These are phyloP conservation scores for Spondyliosoma cantharus DNA, from an alignment of 2,797 vertebrate genomes.

Conservation along the genomic window DNA sequence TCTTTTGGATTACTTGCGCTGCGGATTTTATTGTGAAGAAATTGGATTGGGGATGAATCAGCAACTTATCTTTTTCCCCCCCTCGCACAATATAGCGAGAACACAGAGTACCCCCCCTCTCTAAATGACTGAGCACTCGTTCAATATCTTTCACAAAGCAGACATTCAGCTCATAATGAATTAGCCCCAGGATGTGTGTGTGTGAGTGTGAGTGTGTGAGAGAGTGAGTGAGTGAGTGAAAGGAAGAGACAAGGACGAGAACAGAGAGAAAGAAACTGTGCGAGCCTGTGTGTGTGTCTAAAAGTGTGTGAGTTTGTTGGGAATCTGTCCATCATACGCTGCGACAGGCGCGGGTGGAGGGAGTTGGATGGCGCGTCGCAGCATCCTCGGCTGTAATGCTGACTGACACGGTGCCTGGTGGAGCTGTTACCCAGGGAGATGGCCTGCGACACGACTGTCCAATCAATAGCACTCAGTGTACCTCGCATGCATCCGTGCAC, in stretches of 20 bases:
- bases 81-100: conserved; percentile 30
- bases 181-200: conserved; percentile 36
- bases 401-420: conserved; percentile 74
- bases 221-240: conserved; percentile 24
- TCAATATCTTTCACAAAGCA: conserved; percentile 66
- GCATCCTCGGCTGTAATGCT: conserved; percentile 73
- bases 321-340: conserved; percentile 64
- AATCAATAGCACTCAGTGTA: conserved; percentile 59
- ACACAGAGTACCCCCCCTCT: conserved; percentile 41
- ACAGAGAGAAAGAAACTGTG: conserved; percentile 38
- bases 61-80: conserved; percentile 44
- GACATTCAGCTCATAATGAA: conserved; percentile 62
- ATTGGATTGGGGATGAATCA: conserved; percentile 51
- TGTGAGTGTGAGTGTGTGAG: conserved; percentile 14
- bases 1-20: conserved; percentile 25
- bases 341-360: conserved; percentile 68
- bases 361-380: conserved; percentile 43
- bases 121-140: conserved; percentile 46
- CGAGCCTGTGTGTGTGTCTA: background rate
- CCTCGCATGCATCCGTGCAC: conserved; percentile 32
- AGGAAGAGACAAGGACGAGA: conserved; percentile 49
- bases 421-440: conserved; percentile 68
- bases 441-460: conserved; percentile 56
- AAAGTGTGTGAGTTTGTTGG: conserved; percentile 33
- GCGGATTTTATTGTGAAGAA: conserved; percentile 40